A percentile compares a stretch with the other conserved stretches of the same genome.
phyloP scores from a whole-genome alignment of 2,113 vertebrate species.

The Mustelus asterias region DNA sequence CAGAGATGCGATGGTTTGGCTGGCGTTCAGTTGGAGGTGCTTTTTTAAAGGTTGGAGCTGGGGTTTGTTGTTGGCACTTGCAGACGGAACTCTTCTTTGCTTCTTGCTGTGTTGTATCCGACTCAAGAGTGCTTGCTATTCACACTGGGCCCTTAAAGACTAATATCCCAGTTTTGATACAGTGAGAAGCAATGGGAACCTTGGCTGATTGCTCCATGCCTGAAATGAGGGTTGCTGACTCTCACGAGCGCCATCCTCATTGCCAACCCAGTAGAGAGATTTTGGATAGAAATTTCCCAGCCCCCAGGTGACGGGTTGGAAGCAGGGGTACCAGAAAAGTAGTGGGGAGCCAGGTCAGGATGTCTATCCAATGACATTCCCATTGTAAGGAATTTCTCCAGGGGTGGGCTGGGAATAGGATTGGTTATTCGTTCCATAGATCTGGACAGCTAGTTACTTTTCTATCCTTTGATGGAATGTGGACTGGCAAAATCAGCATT shows the following conservation, averaged over 20 bases:
- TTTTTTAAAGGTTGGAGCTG: neutral
- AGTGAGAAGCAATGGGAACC: neutral
- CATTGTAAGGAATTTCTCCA: neutral
- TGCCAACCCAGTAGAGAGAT: neutral
- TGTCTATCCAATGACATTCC: neutral
- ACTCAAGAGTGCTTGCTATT: neutral
- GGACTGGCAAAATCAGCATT: neutral
- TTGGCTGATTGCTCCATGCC: neutral
- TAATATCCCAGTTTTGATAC: neutral
- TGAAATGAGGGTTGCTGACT: neutral
- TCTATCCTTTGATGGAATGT: neutral
- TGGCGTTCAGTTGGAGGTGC: neutral
- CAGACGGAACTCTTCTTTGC: neutral
- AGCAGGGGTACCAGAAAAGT: neutral
- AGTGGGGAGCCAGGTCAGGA: neutral
- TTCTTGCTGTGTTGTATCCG: neutral
- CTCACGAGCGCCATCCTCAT: neutral
- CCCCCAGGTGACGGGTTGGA: no score
- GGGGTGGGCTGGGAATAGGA: neutral
- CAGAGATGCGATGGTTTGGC: neutral
- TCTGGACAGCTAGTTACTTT: neutral
- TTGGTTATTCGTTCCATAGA: no score
- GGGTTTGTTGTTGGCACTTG: neutral
- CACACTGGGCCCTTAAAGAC: neutral
- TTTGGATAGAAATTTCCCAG: neutral